A percentile compares a stretch with the other conserved stretches of the same genome.
Conservation (phyloP, 2,113 vertebrate genomes). For the Danionella cerebrum region DNA sequence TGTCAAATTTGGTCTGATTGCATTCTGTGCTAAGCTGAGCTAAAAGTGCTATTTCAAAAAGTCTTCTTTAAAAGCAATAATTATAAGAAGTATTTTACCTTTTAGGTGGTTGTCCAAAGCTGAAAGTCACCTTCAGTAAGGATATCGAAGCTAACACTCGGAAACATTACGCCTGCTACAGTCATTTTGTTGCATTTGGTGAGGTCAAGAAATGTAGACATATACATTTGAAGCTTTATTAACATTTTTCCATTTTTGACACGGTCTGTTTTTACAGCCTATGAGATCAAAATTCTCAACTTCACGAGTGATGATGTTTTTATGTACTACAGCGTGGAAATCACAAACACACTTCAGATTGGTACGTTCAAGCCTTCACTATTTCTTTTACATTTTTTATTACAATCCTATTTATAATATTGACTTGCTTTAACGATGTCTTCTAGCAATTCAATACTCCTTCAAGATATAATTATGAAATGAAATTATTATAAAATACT, state of each 20-base stretch:
- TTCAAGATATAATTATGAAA: no score
- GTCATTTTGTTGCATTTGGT: constrained; percentile 51
- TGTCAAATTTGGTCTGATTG: no score
- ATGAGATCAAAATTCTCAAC: constrained; percentile 44
- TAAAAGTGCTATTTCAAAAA: no score
- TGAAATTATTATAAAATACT: no score
- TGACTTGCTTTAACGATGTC: no score
- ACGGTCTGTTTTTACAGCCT: constrained; percentile 38
- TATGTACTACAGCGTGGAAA: constrained; percentile 43
- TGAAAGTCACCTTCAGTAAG: constrained; percentile 54
- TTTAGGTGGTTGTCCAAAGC: constrained; percentile 48
- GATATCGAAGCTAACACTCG: constrained; percentile 3
- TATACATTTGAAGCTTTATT: neutral
- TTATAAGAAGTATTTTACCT: neutral
- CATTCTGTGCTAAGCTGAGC: no score
- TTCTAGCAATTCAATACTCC: no score
- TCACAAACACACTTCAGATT: constrained; percentile 49
- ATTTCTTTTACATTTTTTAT: no score
- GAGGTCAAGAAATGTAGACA: constrained; percentile 14
- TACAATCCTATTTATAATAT: no score
- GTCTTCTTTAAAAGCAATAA: no score
- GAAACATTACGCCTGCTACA: constrained; percentile 44
- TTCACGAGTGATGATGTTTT: constrained; percentile 54
- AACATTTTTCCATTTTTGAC: neutral
- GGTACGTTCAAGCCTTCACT: no score